These are phyloP conservation scores for Fissipunctia ypsillon DNA, from an alignment of 2,888 invertebrate species.

Conservation along the genomic window DNA sequence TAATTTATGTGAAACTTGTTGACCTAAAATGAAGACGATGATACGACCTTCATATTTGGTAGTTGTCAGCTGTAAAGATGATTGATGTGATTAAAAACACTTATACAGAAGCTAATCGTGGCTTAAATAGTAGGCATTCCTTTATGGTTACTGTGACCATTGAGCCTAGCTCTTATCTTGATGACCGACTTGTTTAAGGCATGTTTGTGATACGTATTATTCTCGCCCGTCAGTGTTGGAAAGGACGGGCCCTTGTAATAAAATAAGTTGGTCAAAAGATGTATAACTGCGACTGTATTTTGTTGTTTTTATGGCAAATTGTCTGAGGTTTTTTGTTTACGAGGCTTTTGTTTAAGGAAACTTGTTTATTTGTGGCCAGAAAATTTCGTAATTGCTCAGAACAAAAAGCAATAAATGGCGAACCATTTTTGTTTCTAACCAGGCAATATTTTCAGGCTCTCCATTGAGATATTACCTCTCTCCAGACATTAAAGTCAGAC, in stretches of 20 bases:
- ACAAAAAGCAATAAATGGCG: neutral
- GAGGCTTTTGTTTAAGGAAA: constrained; percentile 43
- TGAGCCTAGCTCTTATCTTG: constrained; percentile 67
- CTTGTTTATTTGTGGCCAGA: constrained; percentile 5
- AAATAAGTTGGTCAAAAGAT: constrained; percentile 64
- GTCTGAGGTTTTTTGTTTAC: constrained; percentile 46
- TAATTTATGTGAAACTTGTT: constrained; percentile 50
- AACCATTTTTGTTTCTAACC: no score
- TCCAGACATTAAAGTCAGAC: neutral
- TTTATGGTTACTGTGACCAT: constrained; percentile 55
- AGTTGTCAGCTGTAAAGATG: constrained; percentile 53
- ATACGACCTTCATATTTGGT: constrained; percentile 52
- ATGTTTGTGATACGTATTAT: constrained; percentile 60
- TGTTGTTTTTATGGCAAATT: constrained; percentile 46
- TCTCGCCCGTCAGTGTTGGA: constrained; percentile 48
- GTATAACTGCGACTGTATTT: constrained; percentile 50
- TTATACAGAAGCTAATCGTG: constrained; percentile 56
- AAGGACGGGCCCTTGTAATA: constrained; percentile 63
- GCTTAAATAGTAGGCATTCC: constrained; percentile 62
- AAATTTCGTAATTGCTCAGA: neutral
- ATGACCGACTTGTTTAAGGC: constrained; percentile 63
- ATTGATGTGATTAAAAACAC: constrained; percentile 54
- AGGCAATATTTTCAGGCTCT: neutral
- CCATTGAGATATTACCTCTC: neutral
- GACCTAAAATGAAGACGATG: constrained; percentile 39